Evolutionary conservation across 2,797 vertebrate species (phyloP).

Genomic region (Sebastes diaconus): DNA sequence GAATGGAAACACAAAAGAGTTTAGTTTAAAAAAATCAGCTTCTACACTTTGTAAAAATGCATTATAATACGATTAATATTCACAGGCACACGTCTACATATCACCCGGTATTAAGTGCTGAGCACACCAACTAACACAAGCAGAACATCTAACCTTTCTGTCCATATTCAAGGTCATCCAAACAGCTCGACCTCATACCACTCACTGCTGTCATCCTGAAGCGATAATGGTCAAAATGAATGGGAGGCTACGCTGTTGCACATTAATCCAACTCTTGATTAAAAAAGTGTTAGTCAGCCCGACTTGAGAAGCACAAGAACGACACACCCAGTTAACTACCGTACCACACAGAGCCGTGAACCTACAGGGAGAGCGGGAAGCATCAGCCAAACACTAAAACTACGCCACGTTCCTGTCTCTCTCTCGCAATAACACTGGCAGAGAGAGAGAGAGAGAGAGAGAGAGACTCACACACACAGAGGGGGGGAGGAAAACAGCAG

Average conservation of each 20-base stretch:
- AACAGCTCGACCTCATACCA: constrained; percentile 85
- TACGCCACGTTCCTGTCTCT: constrained; percentile 56
- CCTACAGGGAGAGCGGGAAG: constrained; percentile 49
- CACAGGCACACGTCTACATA: constrained; percentile 57
- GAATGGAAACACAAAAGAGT: constrained; percentile 19
- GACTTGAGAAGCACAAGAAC: constrained; percentile 52
- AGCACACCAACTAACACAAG: constrained; percentile 76
- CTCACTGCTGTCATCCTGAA: constrained; percentile 82
- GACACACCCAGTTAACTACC: constrained; percentile 62
- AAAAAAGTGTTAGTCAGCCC: constrained; percentile 67
- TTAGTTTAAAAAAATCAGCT: neutral
- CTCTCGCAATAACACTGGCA: constrained; percentile 33
- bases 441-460: constrained; percentile 48
- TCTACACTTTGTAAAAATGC: neutral
- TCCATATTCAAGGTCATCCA: constrained; percentile 85
- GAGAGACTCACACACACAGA: neutral
- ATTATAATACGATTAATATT: constrained; percentile 26
- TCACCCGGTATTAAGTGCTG: constrained; percentile 57
- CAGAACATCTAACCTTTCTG: constrained; percentile 83
- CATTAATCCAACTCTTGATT: constrained; percentile 58
- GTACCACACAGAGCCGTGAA: constrained; percentile 59
- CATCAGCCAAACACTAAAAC: constrained; percentile 55
- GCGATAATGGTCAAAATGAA: constrained; percentile 80
- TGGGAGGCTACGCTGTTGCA: constrained; percentile 66
- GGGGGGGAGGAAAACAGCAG: constrained; percentile 11